Base-by-base conservation (phyloP, 2,113 vertebrate genomes). In the Myodes glareolus region DNA sequence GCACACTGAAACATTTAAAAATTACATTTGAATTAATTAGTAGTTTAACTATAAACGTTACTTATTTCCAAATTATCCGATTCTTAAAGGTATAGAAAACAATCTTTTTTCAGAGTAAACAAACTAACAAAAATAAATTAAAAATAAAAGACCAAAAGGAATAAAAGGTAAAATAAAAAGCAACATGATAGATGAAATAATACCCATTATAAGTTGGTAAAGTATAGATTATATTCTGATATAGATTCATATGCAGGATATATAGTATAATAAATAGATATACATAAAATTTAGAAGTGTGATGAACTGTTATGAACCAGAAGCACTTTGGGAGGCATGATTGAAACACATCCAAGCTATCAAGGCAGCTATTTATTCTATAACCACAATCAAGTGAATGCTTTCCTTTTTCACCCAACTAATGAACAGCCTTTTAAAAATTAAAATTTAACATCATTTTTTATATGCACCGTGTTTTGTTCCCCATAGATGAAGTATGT, bases 301-400 rank as follows among this genome's bases (percentile, higher is more conserved):
- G 50, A 50, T 47, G 31, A 80, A 61, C 31, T 85, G 33, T 61
- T 65, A 42, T 52, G 36, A 96, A 65, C 19, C 67, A 91, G 39
- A 78, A 90, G 92, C 42, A 13, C 67, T 52, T 88, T 88, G 4
- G 42, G 33, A 45, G 1, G 3, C 0, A 27, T 91, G 14, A 21
- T 94, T 96, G 84, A 45, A 91, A 94, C 86, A 89, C 36, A 94
- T 13, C 36, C 9, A 68, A 50, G 8, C 5, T 88, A 92, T 95
- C 68, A 91, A 91, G 29, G 29, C 12, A 96, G 19, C 25, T 76
- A 47, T 90, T 88, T 91, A 25, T 84, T 94, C 36, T 50, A 85
- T 88, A 21, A 65, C 7, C n/a, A 75, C 39, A 75, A 78, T 11
- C 70, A 52, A 86, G 25, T 3, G 12, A 75, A 36, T 67, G 29